These are phyloP conservation scores for Athalia rosae DNA, from an alignment of 2,888 invertebrate species.

Conservation along the genomic window DNA sequence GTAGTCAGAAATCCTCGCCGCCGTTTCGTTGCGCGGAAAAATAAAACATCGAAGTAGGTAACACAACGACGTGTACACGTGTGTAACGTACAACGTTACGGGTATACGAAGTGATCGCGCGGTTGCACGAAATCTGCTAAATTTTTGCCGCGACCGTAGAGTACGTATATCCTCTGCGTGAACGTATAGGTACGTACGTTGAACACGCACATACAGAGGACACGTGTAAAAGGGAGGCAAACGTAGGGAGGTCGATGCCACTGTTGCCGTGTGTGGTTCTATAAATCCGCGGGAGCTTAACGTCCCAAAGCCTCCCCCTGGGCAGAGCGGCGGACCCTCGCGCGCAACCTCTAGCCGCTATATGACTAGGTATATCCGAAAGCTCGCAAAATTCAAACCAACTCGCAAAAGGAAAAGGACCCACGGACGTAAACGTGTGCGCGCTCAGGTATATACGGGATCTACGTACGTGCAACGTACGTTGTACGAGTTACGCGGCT, in stretches of 20 bases:
- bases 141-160: slow-evolving; percentile 12
- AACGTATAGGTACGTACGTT: neutral
- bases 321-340: slow-evolving; percentile 47
- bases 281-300: slow-evolving; percentile 73
- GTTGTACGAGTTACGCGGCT: too few relatives aligned
- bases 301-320: slow-evolving; percentile 74
- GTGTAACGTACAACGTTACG: neutral
- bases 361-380: neutral
- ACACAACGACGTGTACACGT: slow-evolving; percentile 1
- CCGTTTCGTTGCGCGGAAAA: too few relatives aligned
- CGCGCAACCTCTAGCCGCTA: neutral
- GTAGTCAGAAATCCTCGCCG: neutral
- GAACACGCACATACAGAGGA: neutral
- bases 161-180: neutral
- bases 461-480: too few relatives aligned
- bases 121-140: neutral
- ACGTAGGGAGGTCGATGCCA: slow-evolving; percentile 52
- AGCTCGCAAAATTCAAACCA: slow-evolving; percentile 12
- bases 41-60: neutral
- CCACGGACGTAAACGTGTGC: too few relatives aligned
- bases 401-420: too few relatives aligned
- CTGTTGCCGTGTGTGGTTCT: slow-evolving; percentile 70
- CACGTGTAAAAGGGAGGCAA: slow-evolving; percentile 18
- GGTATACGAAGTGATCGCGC: neutral
- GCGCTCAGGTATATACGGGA: too few relatives aligned